Evolutionary conservation across 2,888 invertebrate species (phyloP), one percentile per base, ranked within the genome.

Genomic region (Spilosoma lubricipeda): DNA sequence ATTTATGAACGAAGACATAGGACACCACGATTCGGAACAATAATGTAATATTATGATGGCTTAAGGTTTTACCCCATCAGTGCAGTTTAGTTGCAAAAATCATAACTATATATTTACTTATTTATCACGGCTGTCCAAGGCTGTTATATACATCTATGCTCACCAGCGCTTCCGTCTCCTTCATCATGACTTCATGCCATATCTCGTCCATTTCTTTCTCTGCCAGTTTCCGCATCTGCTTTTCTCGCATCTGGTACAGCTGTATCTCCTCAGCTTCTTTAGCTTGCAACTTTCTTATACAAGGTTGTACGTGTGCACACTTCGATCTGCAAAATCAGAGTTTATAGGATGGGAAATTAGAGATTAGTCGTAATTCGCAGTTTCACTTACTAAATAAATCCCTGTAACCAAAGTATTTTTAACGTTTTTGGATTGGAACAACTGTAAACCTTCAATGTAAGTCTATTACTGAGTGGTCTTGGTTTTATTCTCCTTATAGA

Each of bases 191-290:
- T 64, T 96, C 94, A 71, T 96, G 88, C 97, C 97, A 97, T 95
- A 97, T 96, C 67, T 90, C 92, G 67, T 97, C 97, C 7, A 96
- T 82, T 87, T 97, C 96, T 11, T 88, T 93, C 82, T 97, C 96
- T 0, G 96, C 93, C 89, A 94, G 90, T 71, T 93, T 93, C 73
- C 91, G 91, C 0, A 96, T 93, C 80, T 96, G 90, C 74, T 97
- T 97, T 88, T 97, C 97, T 70, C 91, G 92, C 52, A 97, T 97
- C 90, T 97, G 97, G 81, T 96, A 96, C 67, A 96, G 89, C 78
- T 97, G 97, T 7, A 95, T 91, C 66, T 95, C 90, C 82, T 96
- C 94, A 0, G 95, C 93, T 77, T 97, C 96, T 52, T 93, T 92
- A 0, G 96, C 92, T 20, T 96, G 93, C 64, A 95, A 87, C 79